phyloP scores from a whole-genome alignment of 2,113 vertebrate species.

The Canis aureus region DNA sequence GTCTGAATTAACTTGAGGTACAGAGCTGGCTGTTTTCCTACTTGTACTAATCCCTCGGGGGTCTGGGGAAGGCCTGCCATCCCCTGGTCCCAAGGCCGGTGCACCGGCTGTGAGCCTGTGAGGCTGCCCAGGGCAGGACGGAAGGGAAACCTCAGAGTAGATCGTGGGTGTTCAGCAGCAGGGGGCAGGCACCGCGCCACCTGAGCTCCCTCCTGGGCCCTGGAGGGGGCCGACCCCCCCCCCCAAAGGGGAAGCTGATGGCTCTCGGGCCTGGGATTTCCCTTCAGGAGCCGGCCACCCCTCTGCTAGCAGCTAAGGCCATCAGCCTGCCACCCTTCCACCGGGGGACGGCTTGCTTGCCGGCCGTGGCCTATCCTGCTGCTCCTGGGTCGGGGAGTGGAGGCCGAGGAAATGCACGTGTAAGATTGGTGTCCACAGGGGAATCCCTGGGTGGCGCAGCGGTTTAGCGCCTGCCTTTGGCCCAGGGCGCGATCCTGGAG shows the following conservation, averaged over 20 bases:
- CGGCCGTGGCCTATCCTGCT: not conserved
- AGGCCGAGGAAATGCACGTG: not conserved
- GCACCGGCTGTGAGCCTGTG: not conserved
- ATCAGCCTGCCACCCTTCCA: not conserved
- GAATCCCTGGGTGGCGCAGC: too few relatives aligned
- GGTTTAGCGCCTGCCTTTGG: too few relatives aligned
- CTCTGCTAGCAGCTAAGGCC: not conserved
- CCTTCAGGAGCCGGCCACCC: not conserved
- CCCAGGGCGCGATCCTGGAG: too few relatives aligned
- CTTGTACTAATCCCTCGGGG: not conserved
- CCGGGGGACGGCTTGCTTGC: not conserved
- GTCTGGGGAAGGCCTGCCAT: not conserved
- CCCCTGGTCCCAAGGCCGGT: not conserved
- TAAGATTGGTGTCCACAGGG: not conserved
- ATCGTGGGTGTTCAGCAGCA: not conserved
- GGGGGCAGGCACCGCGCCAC: not conserved
- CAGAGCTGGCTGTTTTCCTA: not conserved
- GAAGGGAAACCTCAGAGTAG: slow-evolving; percentile 23
- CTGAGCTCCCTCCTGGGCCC: not conserved
- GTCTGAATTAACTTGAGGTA: not conserved
- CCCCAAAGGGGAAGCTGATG: not conserved
- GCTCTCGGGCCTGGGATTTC: not conserved
- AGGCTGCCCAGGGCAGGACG: slow-evolving; percentile 39
- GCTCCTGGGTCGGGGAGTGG: not conserved
- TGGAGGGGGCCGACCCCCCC: not conserved